Conservation (phyloP, 2,797 vertebrate species). For the Schizopygopsis pylzovi region DNA sequence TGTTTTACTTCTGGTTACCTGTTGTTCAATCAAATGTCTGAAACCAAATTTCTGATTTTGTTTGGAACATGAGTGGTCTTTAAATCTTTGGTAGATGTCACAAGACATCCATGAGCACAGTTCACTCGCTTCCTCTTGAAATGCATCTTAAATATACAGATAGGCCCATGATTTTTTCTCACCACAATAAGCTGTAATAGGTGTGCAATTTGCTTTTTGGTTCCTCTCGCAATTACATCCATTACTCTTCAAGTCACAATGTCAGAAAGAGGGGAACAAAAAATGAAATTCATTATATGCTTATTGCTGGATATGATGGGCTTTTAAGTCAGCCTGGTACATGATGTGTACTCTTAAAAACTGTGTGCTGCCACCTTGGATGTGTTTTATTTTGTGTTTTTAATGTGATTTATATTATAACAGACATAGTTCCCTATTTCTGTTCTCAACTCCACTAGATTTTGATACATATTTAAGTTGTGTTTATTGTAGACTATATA, state of each 20-base stretch:
- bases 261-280: slow-evolving; percentile 44
- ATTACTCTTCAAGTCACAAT: slow-evolving; percentile 57
- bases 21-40: slow-evolving; percentile 76
- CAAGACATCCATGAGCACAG: slow-evolving; percentile 54
- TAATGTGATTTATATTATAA: neutral
- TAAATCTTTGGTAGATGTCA: slow-evolving; percentile 40
- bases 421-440: neutral
- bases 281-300: slow-evolving; percentile 51
- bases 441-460: neutral
- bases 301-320: slow-evolving; percentile 47
- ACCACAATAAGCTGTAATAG: slow-evolving; percentile 55
- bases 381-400: slow-evolving; percentile 7
- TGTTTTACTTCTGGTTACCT: neutral
- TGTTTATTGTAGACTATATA: slow-evolving; percentile 3
- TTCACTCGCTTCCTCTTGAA: slow-evolving; percentile 36
- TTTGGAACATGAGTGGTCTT: slow-evolving; percentile 71
- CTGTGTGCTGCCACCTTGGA: neutral
- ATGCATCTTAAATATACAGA: slow-evolving; percentile 41
- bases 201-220: slow-evolving; percentile 62
- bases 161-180: slow-evolving; percentile 8
- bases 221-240: slow-evolving; percentile 58
- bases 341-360: slow-evolving; percentile 45
- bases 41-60: slow-evolving; percentile 78
- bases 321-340: slow-evolving; percentile 36
- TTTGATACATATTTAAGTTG: neutral